These are phyloP conservation scores for Volucella inanis DNA, from an alignment of 2,888 invertebrate genomes.

Conservation along the genomic window DNA sequence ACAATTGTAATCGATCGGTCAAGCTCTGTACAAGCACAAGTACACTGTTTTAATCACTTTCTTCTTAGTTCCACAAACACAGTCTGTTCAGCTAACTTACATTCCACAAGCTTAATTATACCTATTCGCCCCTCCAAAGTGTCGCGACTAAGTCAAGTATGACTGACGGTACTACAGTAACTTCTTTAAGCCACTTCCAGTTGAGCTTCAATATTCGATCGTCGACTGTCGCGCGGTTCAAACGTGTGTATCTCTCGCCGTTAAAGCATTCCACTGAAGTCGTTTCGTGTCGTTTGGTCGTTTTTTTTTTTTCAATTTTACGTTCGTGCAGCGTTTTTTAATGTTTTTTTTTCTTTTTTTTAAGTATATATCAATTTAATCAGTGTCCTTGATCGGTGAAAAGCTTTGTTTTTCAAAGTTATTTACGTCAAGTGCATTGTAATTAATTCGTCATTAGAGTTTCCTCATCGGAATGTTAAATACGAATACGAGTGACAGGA, in stretches of 20 bases:
- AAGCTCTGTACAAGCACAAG: background rate
- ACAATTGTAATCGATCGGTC: background rate
- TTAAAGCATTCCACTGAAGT: background rate
- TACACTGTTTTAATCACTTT: conserved; percentile 20
- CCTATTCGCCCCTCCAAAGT: conserved; percentile 4
- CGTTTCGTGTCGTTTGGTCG: background rate
- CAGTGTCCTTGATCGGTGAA: conserved; percentile 54
- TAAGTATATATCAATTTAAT: conserved; percentile 1
- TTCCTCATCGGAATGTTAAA: conserved; percentile 59
- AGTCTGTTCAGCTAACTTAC: conserved; percentile 8
- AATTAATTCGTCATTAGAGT: conserved; percentile 34
- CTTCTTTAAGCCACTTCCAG: conserved; percentile 34
- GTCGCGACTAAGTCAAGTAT: conserved; percentile 48
- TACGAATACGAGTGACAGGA: conserved; percentile 1
- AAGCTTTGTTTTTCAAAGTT: conserved; percentile 18
- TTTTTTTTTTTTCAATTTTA: background rate
- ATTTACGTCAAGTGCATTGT: conserved; percentile 37
- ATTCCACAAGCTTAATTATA: conserved; percentile 49
- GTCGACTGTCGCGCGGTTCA: conserved; percentile 40
- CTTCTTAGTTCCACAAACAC: conserved; percentile 38
- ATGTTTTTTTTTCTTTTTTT: background rate
- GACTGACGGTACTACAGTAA: conserved; percentile 15
- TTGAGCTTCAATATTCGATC: conserved; percentile 43
- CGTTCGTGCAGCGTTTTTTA: background rate
- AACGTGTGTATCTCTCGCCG: conserved; percentile 8